phyloP scores from a whole-genome alignment of 2,113 vertebrate species.

The Condylura cristata region DNA sequence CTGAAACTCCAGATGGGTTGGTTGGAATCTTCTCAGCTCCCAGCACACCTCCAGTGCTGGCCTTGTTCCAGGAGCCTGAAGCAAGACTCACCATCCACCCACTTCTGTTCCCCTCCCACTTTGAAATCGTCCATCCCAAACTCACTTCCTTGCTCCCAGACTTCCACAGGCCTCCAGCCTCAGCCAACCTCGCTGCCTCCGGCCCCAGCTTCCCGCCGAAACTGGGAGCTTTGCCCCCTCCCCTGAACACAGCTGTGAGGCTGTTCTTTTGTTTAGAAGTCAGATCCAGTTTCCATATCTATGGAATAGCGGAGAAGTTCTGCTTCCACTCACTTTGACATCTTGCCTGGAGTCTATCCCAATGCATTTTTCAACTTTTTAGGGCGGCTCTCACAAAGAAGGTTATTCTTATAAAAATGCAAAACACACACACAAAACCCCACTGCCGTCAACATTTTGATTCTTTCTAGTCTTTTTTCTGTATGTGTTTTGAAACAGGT shows the following conservation, averaged over 20 bases:
- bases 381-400: neutral
- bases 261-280: neutral
- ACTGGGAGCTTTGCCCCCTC: neutral
- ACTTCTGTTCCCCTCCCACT: neutral
- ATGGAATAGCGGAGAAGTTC: neutral
- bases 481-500: neutral
- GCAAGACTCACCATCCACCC: neutral
- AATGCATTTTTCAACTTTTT: neutral
- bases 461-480: slow-evolving; percentile 7
- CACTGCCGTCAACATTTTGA: neutral
- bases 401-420: neutral
- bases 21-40: neutral
- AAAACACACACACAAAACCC: neutral
- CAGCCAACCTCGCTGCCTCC: neutral
- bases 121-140: neutral
- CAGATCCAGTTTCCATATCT: neutral
- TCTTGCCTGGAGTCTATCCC: neutral
- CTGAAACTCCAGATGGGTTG: neutral
- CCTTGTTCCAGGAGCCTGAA: neutral
- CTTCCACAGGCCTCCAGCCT: neutral
- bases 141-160: neutral
- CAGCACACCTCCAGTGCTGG: too few species aligned
- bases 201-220: too few species aligned
- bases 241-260: neutral
- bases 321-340: neutral